A percentile compares a stretch with the other conserved stretches of the same genome.
These are phyloP conservation scores for Berghia stephanieae DNA, from an alignment of 1,140 invertebrate species.

Conservation along the genomic window DNA sequence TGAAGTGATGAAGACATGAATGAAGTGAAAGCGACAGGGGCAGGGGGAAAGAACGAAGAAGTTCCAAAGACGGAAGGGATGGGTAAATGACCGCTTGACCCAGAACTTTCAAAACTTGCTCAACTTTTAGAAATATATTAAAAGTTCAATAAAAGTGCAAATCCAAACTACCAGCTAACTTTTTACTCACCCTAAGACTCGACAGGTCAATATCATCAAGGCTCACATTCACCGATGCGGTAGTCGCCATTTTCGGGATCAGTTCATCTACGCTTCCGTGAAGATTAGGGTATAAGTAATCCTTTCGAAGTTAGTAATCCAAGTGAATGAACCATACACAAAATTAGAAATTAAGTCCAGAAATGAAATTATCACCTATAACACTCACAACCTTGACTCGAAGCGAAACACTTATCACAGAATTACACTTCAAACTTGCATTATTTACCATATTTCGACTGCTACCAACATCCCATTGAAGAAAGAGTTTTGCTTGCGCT, in stretches of 20 bases:
- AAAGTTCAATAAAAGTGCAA: neutral
- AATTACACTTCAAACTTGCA: neutral
- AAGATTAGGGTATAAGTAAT: conserved; percentile 5
- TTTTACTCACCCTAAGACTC: conserved; percentile 89
- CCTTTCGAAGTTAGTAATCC: neutral
- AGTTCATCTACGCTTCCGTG: conserved; percentile 39
- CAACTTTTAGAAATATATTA: neutral
- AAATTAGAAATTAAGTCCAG: neutral
- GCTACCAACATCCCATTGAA: too few species aligned
- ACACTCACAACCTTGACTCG: neutral
- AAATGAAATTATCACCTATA: neutral
- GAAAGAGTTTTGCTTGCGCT: too few species aligned
- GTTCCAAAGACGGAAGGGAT: neutral
- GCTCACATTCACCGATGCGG: conserved; percentile 63
- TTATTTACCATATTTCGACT: neutral
- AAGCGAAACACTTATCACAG: neutral
- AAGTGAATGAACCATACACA: neutral
- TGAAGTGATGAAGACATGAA: neutral
- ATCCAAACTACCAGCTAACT: too few species aligned
- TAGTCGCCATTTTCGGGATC: conserved; percentile 55
- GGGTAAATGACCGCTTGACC: neutral
- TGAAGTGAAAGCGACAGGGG: neutral
- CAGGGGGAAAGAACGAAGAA: neutral
- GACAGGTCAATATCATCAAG: conserved; percentile 98
- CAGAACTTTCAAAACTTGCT: neutral